phyloP scores from a whole-genome alignment of 53 echinoderm and acorn worm genomes.

The Actinopyga echinites region DNA sequence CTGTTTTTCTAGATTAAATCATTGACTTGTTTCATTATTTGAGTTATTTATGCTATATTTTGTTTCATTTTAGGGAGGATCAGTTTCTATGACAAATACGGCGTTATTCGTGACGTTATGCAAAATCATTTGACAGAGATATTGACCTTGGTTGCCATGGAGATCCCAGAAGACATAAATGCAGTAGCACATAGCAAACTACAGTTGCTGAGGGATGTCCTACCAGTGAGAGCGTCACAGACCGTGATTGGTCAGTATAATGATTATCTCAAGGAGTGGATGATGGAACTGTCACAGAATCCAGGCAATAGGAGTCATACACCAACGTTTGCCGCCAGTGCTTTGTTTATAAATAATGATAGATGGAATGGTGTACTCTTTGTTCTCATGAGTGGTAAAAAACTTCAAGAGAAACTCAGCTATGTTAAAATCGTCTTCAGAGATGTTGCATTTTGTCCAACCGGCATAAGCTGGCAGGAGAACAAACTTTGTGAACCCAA shows the following conservation, averaged over 20 bases:
- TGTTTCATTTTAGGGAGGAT: slow-evolving; percentile 63
- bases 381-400: slow-evolving; percentile 84
- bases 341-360: slow-evolving; percentile 66
- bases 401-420: slow-evolving; percentile 67
- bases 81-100: slow-evolving; percentile 86
- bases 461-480: slow-evolving; percentile 19
- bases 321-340: slow-evolving; percentile 76
- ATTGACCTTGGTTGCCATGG: slow-evolving; percentile 91
- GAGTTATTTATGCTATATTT: too few relatives aligned
- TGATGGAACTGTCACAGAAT: slow-evolving; percentile 60
- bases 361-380: slow-evolving; percentile 85
- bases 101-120: slow-evolving; percentile 98
- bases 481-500: slow-evolving; percentile 46
- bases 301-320: slow-evolving; percentile 57
- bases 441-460: slow-evolving; percentile 62
- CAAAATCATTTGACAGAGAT: slow-evolving; percentile 97
- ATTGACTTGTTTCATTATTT: too few relatives aligned
- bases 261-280: slow-evolving; percentile 71
- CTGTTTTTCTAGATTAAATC: too few relatives aligned
- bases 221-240: slow-evolving; percentile 56
- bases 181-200: slow-evolving; percentile 67
- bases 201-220: slow-evolving; percentile 64
- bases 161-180: slow-evolving; percentile 70
- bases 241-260: slow-evolving; percentile 93
- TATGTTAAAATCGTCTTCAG: slow-evolving; percentile 77